These are phyloP conservation scores for Amphipyra tragopoginis DNA, from an alignment of 2,888 invertebrate species.

Conservation along the genomic window DNA sequence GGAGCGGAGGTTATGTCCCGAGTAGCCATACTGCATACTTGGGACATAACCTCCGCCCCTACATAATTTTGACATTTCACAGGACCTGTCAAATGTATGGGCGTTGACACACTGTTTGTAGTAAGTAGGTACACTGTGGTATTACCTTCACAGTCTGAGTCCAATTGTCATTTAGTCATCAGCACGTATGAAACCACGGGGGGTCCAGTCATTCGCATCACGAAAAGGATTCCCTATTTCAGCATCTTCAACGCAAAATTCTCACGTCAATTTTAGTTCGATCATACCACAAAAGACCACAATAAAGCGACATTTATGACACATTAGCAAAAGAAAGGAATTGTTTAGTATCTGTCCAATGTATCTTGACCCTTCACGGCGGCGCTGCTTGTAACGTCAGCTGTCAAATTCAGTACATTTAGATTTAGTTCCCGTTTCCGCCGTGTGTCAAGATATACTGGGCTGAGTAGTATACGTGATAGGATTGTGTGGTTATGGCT, in stretches of 20 bases:
- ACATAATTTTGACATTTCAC: too few relatives aligned
- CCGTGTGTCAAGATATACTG: background rate
- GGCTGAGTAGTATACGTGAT: constrained; percentile 71
- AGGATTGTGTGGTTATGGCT: constrained; percentile 62
- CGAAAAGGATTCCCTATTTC: constrained; percentile 16
- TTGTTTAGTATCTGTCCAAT: constrained; percentile 18
- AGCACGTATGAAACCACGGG: constrained; percentile 28
- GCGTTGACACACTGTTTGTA: too few relatives aligned
- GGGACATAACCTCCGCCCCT: too few relatives aligned
- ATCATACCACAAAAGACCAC: constrained; percentile 69
- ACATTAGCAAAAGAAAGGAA: constrained; percentile 44
- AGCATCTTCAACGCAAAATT: constrained; percentile 44
- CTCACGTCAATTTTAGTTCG: constrained; percentile 82
- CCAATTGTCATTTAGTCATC: background rate
- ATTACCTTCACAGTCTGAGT: background rate
- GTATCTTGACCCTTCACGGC: constrained; percentile 2
- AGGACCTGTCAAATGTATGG: too few relatives aligned
- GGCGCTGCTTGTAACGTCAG: constrained; percentile 13
- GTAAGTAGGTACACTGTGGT: too few relatives aligned
- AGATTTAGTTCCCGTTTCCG: background rate
- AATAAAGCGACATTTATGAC: constrained; percentile 28
- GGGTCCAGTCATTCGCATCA: constrained; percentile 12
- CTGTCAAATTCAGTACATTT: background rate
- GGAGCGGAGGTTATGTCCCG: too few relatives aligned
- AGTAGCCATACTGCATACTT: too few relatives aligned